phyloP scores from a whole-genome alignment of 2,797 vertebrate genomes.

The Gambelia wislizenii region DNA sequence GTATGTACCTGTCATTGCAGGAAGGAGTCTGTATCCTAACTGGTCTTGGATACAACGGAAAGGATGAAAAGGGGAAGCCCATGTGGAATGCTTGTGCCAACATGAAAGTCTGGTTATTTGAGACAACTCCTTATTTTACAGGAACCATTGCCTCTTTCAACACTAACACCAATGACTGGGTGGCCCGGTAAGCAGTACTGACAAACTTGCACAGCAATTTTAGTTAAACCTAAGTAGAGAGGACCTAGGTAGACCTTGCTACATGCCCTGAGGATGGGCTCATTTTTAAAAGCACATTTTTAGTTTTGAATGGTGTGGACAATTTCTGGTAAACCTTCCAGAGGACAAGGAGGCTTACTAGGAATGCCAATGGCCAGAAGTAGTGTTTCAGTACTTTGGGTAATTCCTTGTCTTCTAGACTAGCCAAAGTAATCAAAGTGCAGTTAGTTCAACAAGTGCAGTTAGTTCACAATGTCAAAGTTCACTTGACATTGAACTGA shows the following conservation, averaged over 20 bases:
- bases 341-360: background rate
- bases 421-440: background rate
- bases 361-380: background rate
- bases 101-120: constrained; percentile 95
- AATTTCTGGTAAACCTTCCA: background rate
- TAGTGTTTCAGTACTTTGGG: background rate
- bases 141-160: constrained; percentile 97
- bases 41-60: constrained; percentile 92
- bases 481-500: background rate
- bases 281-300: background rate
- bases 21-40: constrained; percentile 95
- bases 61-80: constrained; percentile 76
- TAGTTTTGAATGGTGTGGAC: background rate
- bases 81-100: constrained; percentile 95
- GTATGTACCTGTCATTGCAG: constrained; percentile 73
- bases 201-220: background rate
- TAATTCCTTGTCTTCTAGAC: too few relatives aligned
- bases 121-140: constrained; percentile 93
- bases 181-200: constrained; percentile 86
- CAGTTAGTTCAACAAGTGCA: background rate
- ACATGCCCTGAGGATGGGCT: background rate
- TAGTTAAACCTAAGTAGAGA: background rate
- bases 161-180: constrained; percentile 97
- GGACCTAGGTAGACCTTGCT: background rate
- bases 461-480: too few relatives aligned